phyloP scores from a whole-genome alignment of 2,797 vertebrate species.

The Pangasius djambal region DNA sequence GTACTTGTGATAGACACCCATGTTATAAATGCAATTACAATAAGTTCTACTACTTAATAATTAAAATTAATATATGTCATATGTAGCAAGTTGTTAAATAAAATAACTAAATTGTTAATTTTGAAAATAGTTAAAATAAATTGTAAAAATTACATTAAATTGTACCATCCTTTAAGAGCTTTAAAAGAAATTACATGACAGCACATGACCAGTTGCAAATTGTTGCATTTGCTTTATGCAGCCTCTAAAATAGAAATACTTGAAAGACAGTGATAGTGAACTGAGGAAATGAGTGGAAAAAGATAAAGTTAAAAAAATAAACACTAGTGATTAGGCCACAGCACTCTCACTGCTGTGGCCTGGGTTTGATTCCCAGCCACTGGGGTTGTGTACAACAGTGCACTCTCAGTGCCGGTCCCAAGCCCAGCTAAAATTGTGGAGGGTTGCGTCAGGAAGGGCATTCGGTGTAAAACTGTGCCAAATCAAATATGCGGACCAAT shows the following conservation, averaged over 20 bases:
- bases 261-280: background rate
- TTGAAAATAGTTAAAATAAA: background rate
- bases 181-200: background rate
- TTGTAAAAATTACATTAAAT: background rate
- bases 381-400: too few relatives aligned
- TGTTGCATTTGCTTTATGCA: background rate
- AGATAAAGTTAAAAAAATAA: background rate
- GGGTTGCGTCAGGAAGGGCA: too few relatives aligned
- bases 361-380: too few relatives aligned
- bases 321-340: too few relatives aligned
- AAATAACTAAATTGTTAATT: background rate
- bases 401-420: too few relatives aligned
- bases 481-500: too few relatives aligned
- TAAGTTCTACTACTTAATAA: background rate
- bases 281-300: background rate
- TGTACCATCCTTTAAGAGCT: background rate
- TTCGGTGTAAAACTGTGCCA: too few relatives aligned
- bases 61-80: background rate
- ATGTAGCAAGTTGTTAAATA: background rate
- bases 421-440: too few relatives aligned
- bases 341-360: too few relatives aligned
- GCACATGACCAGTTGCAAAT: background rate
- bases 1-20: background rate
- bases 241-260: background rate
- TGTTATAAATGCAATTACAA: background rate